A percentile compares a stretch with the other conserved stretches of the same genome.
Evolutionary conservation across 2,888 invertebrate genomes (phyloP).

Genomic region (Pyrgus malvae): DNA sequence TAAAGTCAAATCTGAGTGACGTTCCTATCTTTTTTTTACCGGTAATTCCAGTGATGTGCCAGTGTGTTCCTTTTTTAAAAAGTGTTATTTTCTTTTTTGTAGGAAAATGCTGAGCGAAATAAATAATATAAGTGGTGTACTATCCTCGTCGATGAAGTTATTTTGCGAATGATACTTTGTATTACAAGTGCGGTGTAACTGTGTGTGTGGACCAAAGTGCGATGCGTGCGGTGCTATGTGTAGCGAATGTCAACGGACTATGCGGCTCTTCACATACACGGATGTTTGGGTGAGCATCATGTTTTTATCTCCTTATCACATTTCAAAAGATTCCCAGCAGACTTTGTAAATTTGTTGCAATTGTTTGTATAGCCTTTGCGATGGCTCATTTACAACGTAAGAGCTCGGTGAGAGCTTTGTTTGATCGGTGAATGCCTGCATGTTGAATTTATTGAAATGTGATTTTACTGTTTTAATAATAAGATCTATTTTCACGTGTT

Average conservation of each 20-base stretch:
- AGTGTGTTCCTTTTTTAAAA: constrained; percentile 60
- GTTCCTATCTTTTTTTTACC: constrained; percentile 32
- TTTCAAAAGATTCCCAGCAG: neutral
- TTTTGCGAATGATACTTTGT: constrained; percentile 80
- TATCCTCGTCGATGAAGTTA: constrained; percentile 77
- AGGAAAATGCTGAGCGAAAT: constrained; percentile 80
- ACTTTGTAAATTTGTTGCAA: neutral
- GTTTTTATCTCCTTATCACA: neutral
- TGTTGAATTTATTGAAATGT: neutral
- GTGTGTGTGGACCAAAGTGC: constrained; percentile 70
- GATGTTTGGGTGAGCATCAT: constrained; percentile 48
- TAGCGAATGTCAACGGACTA: constrained; percentile 53
- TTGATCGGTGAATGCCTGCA: too few relatives aligned
- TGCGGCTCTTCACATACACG: constrained; percentile 41
- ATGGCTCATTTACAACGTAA: neutral
- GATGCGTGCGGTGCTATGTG: constrained; percentile 61
- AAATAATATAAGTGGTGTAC: constrained; percentile 80
- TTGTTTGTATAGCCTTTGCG: neutral
- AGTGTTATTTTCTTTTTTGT: constrained; percentile 75
- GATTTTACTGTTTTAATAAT: neutral
- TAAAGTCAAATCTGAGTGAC: constrained; percentile 53
- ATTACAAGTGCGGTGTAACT: constrained; percentile 68
- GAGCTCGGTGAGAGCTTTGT: neutral
- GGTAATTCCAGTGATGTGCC: constrained; percentile 61
- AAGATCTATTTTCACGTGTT: too few relatives aligned